These are phyloP conservation scores for Drosophila arizonae DNA, from an alignment of 1,140 invertebrate species.

Conservation along the genomic window DNA sequence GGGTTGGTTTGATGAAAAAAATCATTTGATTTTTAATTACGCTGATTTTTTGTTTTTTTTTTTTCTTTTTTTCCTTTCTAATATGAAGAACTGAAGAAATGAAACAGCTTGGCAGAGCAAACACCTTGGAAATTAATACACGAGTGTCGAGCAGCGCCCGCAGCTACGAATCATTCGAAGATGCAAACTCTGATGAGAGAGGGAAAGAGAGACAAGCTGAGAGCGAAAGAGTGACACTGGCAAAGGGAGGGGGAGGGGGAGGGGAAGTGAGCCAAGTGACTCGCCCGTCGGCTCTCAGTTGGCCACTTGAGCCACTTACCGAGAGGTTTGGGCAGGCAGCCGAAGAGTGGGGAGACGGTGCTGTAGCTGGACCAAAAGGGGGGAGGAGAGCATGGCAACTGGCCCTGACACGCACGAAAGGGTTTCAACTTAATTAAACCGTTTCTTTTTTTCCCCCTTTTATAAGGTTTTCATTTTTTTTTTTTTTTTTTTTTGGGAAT, in stretches of 20 bases:
- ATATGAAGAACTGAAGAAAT: slow-evolving; percentile 57
- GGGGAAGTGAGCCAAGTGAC: slow-evolving; percentile 38
- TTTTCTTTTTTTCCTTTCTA: slow-evolving; percentile 26
- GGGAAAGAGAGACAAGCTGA: no score
- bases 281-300: slow-evolving; percentile 39
- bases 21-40: slow-evolving; percentile 83
- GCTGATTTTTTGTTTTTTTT: slow-evolving; percentile 58
- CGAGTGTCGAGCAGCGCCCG: slow-evolving; percentile 32
- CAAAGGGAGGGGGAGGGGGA: background rate
- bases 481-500: slow-evolving; percentile 27
- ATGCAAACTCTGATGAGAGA: slow-evolving; percentile 15
- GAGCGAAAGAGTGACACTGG: no score
- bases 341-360: background rate
- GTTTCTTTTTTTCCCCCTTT: slow-evolving; percentile 56
- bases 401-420: slow-evolving; percentile 73
- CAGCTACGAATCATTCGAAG: slow-evolving; percentile 39
- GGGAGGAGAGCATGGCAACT: slow-evolving; percentile 19
- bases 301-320: slow-evolving; percentile 61
- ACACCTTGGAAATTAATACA: slow-evolving; percentile 80
- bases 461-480: slow-evolving; percentile 17
- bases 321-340: background rate
- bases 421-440: slow-evolving; percentile 82
- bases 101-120: slow-evolving; percentile 77
- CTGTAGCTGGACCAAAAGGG: background rate
- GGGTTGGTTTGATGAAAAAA: slow-evolving; percentile 45